Conservation (phyloP, 2,113 vertebrate species). For the Delphinus delphis region DNA sequence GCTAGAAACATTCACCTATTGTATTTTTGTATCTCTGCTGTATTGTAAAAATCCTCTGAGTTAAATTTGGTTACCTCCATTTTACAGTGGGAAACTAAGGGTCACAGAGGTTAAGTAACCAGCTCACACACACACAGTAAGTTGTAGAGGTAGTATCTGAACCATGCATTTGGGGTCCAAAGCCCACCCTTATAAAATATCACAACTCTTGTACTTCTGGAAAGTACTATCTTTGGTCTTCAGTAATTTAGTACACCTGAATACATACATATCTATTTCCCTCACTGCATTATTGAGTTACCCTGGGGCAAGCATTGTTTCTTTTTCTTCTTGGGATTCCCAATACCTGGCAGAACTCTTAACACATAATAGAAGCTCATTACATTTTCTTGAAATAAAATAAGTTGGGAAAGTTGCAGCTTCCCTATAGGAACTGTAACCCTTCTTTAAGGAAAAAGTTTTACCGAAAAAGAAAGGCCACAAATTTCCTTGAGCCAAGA, state of each 20-base stretch:
- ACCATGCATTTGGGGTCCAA: background rate
- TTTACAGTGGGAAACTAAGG: background rate
- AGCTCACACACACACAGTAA: background rate
- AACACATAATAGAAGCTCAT: slow-evolving; percentile 31
- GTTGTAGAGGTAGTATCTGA: background rate
- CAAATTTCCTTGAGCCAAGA: slow-evolving; percentile 38
- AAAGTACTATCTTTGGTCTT: background rate
- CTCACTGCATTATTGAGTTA: background rate
- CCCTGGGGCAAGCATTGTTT: background rate
- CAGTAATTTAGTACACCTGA: background rate
- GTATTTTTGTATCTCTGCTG: background rate
- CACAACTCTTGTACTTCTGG: background rate
- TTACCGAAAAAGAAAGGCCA: slow-evolving; percentile 22
- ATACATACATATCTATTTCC: background rate
- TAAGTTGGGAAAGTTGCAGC: slow-evolving; percentile 6
- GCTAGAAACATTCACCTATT: background rate
- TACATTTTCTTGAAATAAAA: slow-evolving; percentile 56
- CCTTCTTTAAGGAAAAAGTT: slow-evolving; percentile 42
- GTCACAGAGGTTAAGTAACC: background rate
- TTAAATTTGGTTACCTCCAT: background rate
- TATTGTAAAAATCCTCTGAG: background rate
- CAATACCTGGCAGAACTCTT: background rate
- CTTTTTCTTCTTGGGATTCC: slow-evolving; percentile 20
- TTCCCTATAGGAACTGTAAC: background rate
- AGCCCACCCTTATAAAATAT: background rate